A percentile compares a stretch with the other conserved stretches of the same genome.
Evolutionary conservation across 1,140 invertebrate genomes (phyloP).

Genomic region (Drosophila simulans): DNA sequence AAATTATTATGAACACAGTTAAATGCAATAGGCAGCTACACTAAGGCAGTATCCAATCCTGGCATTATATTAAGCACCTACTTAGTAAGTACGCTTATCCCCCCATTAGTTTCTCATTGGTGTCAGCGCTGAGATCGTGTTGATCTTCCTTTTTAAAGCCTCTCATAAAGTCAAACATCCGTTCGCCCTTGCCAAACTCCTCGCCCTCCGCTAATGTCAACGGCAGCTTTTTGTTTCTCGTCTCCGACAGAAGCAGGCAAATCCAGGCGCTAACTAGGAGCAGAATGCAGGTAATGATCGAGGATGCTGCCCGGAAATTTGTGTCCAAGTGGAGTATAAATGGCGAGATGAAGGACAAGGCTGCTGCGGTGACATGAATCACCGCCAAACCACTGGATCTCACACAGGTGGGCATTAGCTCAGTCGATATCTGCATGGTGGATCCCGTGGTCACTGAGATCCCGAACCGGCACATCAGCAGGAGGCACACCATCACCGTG

Average conservation of each 20-base stretch:
- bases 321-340: conserved; percentile 78
- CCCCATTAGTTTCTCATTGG: conserved; percentile 54
- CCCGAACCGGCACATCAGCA: conserved; percentile 86
- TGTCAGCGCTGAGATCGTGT: conserved; percentile 24
- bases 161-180: conserved; percentile 71
- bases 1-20: not conserved
- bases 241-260: conserved; percentile 87
- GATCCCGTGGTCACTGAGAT: conserved; percentile 87
- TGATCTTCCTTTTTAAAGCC: not conserved
- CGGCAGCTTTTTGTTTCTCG: conserved; percentile 85
- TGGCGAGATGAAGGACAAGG: conserved; percentile 76
- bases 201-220: conserved; percentile 87
- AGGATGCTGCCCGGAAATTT: conserved; percentile 85
- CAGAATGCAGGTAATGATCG: conserved; percentile 86
- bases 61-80: not conserved
- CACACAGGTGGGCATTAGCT: conserved; percentile 88
- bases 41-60: not conserved
- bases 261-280: conserved; percentile 85
- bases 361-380: conserved; percentile 86
- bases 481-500: conserved; percentile 45
- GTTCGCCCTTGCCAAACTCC: conserved; percentile 86
- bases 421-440: conserved; percentile 87
- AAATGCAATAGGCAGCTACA: not conserved
- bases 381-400: conserved; percentile 86
- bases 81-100: conserved; percentile 17